Evolutionary conservation across 2,888 invertebrate genomes (phyloP).

Genomic region (Bedellia somnulentella): DNA sequence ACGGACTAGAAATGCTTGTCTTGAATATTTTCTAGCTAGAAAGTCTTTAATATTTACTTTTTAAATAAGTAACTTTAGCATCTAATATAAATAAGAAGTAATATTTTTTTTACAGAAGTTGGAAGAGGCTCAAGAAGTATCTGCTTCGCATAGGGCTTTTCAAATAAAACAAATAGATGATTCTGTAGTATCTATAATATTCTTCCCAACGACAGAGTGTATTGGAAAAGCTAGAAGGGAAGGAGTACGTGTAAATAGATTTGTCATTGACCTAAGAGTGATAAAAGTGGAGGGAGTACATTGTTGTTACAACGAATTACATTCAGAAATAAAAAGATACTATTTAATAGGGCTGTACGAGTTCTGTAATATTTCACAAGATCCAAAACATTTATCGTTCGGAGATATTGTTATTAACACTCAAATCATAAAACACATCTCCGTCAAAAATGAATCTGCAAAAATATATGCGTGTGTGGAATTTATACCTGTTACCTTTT

Average conservation of each 20-base stretch:
- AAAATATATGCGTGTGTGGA: constrained; percentile 31
- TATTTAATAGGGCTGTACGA: constrained; percentile 62
- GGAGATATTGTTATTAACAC: constrained; percentile 35
- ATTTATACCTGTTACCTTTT: constrained; percentile 25
- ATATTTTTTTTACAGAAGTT: constrained; percentile 38
- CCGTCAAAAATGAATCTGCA: constrained; percentile 42
- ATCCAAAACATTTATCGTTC: constrained; percentile 46
- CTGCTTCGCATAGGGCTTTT: constrained; percentile 45
- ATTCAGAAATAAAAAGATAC: constrained; percentile 48
- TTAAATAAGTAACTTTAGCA: too few species aligned
- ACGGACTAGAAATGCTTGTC: too few species aligned
- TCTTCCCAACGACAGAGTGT: constrained; percentile 36
- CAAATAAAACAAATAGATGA: constrained; percentile 19
- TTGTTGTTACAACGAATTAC: constrained; percentile 36
- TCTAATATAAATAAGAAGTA: too few species aligned
- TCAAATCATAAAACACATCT: constrained; percentile 28
- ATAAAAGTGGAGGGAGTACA: constrained; percentile 30
- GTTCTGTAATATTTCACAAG: constrained; percentile 37
- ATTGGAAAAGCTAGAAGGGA: constrained; percentile 26
- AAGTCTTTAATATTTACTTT: too few species aligned
- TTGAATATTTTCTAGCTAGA: too few species aligned
- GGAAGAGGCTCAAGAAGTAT: constrained; percentile 38
- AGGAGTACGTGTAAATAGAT: constrained; percentile 25
- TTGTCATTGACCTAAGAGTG: constrained; percentile 39
- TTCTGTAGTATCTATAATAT: constrained; percentile 26